phyloP scores from a whole-genome alignment of 2,113 vertebrate species.

The Pseudopodoces humilis region DNA sequence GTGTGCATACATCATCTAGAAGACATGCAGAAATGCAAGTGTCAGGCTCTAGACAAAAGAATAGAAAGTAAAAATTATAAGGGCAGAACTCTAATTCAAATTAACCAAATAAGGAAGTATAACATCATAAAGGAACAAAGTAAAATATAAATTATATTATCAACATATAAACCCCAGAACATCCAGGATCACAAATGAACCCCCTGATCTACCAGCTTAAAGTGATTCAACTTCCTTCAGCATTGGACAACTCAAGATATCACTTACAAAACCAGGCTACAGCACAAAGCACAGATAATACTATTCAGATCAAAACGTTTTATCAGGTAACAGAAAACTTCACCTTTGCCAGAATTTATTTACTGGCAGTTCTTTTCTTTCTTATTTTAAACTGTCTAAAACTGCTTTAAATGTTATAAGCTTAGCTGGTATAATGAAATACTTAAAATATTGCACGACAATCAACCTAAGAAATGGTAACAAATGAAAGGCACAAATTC shows the following conservation, averaged over 20 bases:
- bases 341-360: neutral
- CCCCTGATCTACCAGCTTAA: neutral
- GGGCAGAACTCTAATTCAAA: neutral
- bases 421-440: neutral
- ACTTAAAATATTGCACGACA: neutral
- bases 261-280: neutral
- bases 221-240: neutral
- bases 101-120: constrained; percentile 42
- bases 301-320: neutral
- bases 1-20: constrained; percentile 24
- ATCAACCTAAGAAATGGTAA: neutral
- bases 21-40: constrained; percentile 19
- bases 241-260: neutral
- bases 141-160: neutral
- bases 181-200: neutral
- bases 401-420: neutral
- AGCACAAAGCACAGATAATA: neutral
- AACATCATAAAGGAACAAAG: neutral
- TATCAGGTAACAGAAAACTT: neutral
- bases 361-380: neutral
- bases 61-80: neutral
- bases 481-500: neutral
- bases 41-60: constrained; percentile 45
- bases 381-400: neutral
- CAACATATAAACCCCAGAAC: neutral